Conservation (phyloP, 2,113 vertebrate species). For the Dasyprocta punctata region DNA sequence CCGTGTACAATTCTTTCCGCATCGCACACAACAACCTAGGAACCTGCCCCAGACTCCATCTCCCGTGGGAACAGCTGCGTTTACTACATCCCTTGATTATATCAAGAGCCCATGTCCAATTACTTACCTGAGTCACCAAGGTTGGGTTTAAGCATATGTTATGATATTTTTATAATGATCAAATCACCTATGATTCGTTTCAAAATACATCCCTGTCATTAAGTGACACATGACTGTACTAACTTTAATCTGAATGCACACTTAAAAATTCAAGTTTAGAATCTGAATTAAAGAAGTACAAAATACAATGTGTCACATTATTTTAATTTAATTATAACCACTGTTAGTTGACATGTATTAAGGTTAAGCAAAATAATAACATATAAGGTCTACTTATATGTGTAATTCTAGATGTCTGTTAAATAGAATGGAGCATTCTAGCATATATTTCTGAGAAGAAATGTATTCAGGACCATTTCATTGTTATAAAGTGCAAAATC, state of each 20-base stretch:
- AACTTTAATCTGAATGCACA: slow-evolving; percentile 3
- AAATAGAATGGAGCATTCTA: neutral
- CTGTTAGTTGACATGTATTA: neutral
- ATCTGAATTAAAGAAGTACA: neutral
- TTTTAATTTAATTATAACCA: neutral
- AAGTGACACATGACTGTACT: neutral
- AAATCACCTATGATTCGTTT: neutral
- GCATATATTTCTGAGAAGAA: neutral
- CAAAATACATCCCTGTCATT: neutral
- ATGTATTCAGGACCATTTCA: neutral
- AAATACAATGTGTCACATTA: neutral
- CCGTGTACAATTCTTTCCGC: neutral
- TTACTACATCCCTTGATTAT: too few relatives aligned
- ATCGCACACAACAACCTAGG: neutral
- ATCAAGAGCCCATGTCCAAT: neutral
- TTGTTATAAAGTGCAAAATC: neutral
- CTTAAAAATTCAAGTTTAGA: neutral
- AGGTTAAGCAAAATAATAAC: neutral
- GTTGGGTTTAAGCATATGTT: neutral
- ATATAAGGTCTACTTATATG: neutral
- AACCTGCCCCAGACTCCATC: neutral
- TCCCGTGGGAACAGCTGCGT: accelerated
- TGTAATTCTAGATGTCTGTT: neutral
- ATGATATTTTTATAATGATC: neutral
- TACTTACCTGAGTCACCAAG: neutral